Conservation (phyloP, 2,888 invertebrate species). For the Tiphia femorata region DNA sequence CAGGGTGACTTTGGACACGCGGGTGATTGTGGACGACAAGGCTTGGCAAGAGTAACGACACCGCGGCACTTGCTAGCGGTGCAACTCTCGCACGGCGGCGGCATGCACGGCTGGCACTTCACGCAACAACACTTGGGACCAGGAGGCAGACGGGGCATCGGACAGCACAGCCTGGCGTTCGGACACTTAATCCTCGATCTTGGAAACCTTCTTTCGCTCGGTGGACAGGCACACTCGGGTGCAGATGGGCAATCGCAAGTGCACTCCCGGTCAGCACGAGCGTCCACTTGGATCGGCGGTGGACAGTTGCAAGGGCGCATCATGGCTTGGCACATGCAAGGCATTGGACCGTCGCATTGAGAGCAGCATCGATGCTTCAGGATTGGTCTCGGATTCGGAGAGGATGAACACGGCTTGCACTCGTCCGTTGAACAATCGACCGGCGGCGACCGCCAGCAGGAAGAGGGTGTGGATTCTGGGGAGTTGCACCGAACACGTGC, state of each 20-base stretch:
- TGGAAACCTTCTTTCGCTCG: conserved; percentile 51
- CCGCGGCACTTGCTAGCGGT: conserved; percentile 37
- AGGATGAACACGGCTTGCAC: conserved; percentile 32
- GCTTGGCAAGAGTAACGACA: conserved; percentile 10
- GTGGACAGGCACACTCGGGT: conserved; percentile 53
- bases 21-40: conserved; percentile 23
- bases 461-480: too few relatives aligned
- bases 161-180: conserved; percentile 45
- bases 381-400: conserved; percentile 33
- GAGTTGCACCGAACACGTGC: too few relatives aligned
- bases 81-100: conserved; percentile 42
- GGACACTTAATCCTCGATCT: conserved; percentile 41
- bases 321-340: conserved; percentile 51
- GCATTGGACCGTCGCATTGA: conserved; percentile 28
- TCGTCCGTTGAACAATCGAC: not conserved
- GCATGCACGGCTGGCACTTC: conserved; percentile 43
- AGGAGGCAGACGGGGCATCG: conserved; percentile 37
- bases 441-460: not conserved
- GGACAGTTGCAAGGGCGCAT: conserved; percentile 54
- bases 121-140: conserved; percentile 44
- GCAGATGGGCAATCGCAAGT: conserved; percentile 50
- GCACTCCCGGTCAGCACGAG: conserved; percentile 43
- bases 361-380: conserved; percentile 43
- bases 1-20: conserved; percentile 29
- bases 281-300: conserved; percentile 51